Conservation (phyloP, 2,797 vertebrate species). For the Argyrosomus regius region DNA sequence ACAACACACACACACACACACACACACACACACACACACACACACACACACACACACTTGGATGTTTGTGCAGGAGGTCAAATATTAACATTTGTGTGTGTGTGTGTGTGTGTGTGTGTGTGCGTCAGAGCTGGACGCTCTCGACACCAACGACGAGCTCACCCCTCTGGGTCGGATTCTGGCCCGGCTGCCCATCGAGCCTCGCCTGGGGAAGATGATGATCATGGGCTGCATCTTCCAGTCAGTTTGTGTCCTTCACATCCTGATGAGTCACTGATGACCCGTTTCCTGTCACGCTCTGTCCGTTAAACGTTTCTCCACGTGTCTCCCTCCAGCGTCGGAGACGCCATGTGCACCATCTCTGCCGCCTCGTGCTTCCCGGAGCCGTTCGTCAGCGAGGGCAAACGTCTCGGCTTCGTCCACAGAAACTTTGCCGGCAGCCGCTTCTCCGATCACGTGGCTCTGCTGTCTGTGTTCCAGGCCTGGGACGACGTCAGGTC, state of each 20-base stretch:
- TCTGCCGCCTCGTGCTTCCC: constrained; percentile 95
- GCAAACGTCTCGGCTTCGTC: constrained; percentile 92
- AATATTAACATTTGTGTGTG: background rate
- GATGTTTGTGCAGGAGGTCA: too few relatives aligned
- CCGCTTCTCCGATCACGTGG: constrained; percentile 95
- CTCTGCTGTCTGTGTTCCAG: constrained; percentile 94
- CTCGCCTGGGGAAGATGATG: constrained; percentile 98
- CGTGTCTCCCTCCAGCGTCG: constrained; percentile 86
- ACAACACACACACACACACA: constrained; percentile 1
- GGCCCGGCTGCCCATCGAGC: constrained; percentile 95
- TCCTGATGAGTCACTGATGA: fast-evolving
- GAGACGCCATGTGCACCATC: constrained; percentile 95
- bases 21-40: constrained; percentile 4
- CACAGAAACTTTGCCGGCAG: constrained; percentile 95
- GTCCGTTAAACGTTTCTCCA: fast-evolving
- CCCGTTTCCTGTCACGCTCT: fast-evolving
- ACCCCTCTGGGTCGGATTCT: constrained; percentile 95
- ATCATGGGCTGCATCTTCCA: constrained; percentile 98
- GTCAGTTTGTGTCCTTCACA: constrained; percentile 79
- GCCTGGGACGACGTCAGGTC: constrained; percentile 97
- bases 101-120: background rate
- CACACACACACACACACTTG: too few relatives aligned
- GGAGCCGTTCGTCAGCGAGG: constrained; percentile 95
- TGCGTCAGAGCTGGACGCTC: constrained; percentile 91
- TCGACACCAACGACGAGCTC: constrained; percentile 94